Base-by-base conservation (phyloP, 2,113 vertebrate species). In the Holacanthus passer region DNA sequence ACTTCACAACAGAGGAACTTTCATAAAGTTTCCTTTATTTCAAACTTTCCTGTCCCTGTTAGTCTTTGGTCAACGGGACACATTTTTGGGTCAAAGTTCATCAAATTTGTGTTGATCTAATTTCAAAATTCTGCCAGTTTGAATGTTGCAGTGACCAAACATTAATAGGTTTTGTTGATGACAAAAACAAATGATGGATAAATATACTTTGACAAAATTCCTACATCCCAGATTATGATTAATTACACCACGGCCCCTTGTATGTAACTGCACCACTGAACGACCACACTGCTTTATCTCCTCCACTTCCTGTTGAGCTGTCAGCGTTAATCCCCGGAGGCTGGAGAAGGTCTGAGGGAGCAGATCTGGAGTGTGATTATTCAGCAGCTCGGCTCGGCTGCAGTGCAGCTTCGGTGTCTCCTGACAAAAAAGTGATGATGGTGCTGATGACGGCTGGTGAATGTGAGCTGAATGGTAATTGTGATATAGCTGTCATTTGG, bases 351-450 rank as follows among this genome's bases (percentile, higher is more conserved):
- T 68, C 48, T 20, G 81, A 81, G 63, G 3, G 58, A 81, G 43
- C 82, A 74, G 73, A 84, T 84, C 64, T 45, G 22, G 48, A 43
- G 1, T 58, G 24, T 11, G 86, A 84, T 84, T 73, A 43, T 35
- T 29, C n/a, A 76, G 63, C 68, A 63, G 60, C 48, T 50, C 7
- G 58, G 29, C 27, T 20, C 1, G 3, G 12, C 19, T 14, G n/a
- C 73, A 56, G 31, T 22, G 39, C 37, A 13, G 69, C 56, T 58
- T 5, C 37, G 62, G 19, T 56, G 29, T 47, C 13, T 50, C 31
- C 45, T 35, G 50, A 32, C 17, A 6, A 3, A 37, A 55, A 48
- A 56, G 20, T 8, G 56, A 56, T 48, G 50, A 39, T 20, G n/a
- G 2, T 24, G 43, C 5, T 27, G 48, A 53, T 27, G 0, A 35